Evolutionary conservation across 2,113 vertebrate genomes (phyloP).

Genomic region (Struthio camelus): DNA sequence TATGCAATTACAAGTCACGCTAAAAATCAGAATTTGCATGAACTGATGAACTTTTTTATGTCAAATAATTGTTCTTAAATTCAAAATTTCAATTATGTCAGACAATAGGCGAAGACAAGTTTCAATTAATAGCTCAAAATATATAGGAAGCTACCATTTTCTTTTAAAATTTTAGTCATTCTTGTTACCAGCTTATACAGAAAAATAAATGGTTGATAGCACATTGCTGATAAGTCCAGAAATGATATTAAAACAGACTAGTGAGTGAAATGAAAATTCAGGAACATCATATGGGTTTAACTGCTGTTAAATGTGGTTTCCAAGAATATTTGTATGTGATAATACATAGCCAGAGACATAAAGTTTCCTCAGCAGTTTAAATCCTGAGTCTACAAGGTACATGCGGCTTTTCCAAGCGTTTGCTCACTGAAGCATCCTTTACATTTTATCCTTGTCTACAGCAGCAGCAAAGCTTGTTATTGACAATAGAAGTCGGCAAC

Average conservation of each 20-base stretch:
- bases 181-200: not conserved
- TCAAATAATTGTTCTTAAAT: not conserved
- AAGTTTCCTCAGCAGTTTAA: constrained; percentile 45
- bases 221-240: constrained; percentile 35
- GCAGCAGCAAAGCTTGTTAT: constrained; percentile 1
- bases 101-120: not conserved
- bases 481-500: not conserved
- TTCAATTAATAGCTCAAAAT: not conserved
- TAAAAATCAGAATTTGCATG: not conserved
- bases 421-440: not conserved
- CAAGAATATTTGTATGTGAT: constrained; percentile 74
- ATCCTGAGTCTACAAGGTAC: not conserved
- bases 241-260: constrained; percentile 42
- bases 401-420: not conserved
- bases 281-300: constrained; percentile 73
- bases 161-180: not conserved
- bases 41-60: not conserved
- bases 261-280: constrained; percentile 61
- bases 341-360: constrained; percentile 51
- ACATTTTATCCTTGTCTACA: not conserved
- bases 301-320: constrained; percentile 73
- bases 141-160: not conserved
- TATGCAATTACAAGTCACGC: not conserved
- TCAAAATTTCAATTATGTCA: not conserved
- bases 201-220: constrained; percentile 43